Conservation (phyloP, 2,113 vertebrate genomes). For the Phalacrocorax aristotelis region DNA sequence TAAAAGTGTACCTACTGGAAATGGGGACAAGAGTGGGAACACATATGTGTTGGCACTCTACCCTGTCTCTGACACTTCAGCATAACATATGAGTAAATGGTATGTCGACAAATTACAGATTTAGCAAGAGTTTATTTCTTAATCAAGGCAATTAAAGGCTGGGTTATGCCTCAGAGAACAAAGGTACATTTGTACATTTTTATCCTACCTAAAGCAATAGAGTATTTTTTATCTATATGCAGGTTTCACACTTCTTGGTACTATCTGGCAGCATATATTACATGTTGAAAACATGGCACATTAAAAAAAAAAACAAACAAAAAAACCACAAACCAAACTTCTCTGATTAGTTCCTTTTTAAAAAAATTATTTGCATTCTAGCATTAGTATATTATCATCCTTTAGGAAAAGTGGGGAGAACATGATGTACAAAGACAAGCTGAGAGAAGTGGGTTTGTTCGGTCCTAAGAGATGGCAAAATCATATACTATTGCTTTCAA, state of each 20-base stretch:
- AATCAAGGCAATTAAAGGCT: neutral
- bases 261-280: neutral
- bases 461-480: neutral
- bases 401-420: neutral
- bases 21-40: neutral
- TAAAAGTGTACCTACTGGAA: neutral
- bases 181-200: neutral
- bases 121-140: neutral
- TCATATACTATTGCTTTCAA: neutral
- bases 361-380: neutral
- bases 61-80: neutral
- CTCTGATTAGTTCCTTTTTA: neutral
- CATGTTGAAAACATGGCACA: neutral
- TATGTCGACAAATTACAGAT: neutral
- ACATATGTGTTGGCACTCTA: neutral
- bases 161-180: neutral
- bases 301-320: neutral
- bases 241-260: neutral
- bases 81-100: neutral
- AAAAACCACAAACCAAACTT: neutral
- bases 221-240: neutral
- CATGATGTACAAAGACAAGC: neutral
- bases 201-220: neutral
- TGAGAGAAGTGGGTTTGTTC: neutral
- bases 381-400: neutral